Percentiles rank a stretch among this genome's conserved stretches.
These are phyloP conservation scores for Rhinogobio ventralis DNA, from an alignment of 2,797 vertebrate species.

Conservation along the genomic window DNA sequence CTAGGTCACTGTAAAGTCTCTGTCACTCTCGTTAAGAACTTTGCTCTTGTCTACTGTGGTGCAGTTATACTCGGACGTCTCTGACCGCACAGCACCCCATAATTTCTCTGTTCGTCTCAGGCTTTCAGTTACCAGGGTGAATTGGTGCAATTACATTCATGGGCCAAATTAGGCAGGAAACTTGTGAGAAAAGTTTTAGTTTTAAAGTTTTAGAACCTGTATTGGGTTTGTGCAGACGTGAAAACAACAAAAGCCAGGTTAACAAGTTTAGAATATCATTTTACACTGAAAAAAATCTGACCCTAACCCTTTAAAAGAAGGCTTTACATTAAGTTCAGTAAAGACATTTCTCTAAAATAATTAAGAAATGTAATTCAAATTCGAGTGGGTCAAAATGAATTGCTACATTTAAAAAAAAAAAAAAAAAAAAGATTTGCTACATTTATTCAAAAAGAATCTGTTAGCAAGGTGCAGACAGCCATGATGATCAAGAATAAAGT, in stretches of 20 bases:
- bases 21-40: constrained; percentile 21
- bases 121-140: constrained; percentile 50
- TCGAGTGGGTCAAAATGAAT: too few relatives aligned
- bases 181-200: constrained; percentile 26
- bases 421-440: too few relatives aligned
- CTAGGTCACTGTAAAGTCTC: constrained; percentile 22
- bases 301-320: too few relatives aligned
- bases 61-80: not conserved
- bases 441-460: too few relatives aligned
- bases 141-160: constrained; percentile 40
- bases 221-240: not conserved
- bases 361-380: not conserved
- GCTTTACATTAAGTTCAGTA: not conserved
- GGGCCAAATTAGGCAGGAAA: constrained; percentile 33
- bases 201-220: not conserved
- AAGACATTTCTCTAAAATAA: not conserved
- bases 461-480: too few relatives aligned
- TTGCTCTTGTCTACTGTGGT: constrained; percentile 7
- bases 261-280: not conserved
- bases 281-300: not conserved
- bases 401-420: too few relatives aligned
- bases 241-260: not conserved
- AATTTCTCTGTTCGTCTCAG: constrained; percentile 45
- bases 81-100: constrained; percentile 1
- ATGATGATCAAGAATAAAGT: too few relatives aligned